Base-by-base conservation (phyloP, 2,113 vertebrate genomes). In the Apeltes quadracus region DNA sequence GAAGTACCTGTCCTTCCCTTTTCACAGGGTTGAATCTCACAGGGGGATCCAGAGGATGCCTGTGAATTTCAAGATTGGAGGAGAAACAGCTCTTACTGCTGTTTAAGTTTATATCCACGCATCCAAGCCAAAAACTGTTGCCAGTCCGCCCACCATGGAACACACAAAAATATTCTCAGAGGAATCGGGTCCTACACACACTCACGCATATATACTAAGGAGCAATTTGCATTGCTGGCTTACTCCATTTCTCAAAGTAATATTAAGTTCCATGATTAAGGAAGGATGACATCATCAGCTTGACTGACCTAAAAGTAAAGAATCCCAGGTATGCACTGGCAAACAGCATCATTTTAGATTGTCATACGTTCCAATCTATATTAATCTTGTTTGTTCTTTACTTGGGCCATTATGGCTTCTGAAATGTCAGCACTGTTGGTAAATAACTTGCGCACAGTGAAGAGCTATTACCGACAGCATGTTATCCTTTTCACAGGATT, bases 21-120 rank as follows among this genome's bases (percentile, higher is more conserved):
- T 41, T 82, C 55, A 53, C 73, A 94, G 93, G 90, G 92, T 75
- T 93, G 85, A 93, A 82, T 65, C 63, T 70, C 22, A 59, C 44
- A 69, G 46, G 69, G 69, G 61, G 75, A 83, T 68, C 22, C 54
- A 81, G 61, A 82, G 18, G 62, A 83, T 20, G n/a, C 77, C 74
- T 78, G 78, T 78, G 63, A 84, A 81, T 84, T 90, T 87, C 69
- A 84, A 90, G 70, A 84, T 13, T 61, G 53, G 76, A 75, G 70
- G 72, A 70, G 48, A 75, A 79, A 66, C 80, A 34, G 68, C 46
- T 14, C 11, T 73, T 75, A 54, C 57, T 44, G 75, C 43, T 63
- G 76, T 84, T 81, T 69, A 43, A 15, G 18, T 85, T 82, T 63
- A 81, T 63, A 50, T 79, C 56, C 61, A 56, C 23, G 32, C 67